These are phyloP conservation scores for Megathymus violae DNA, from an alignment of 1,140 invertebrate genomes.

Conservation along the genomic window DNA sequence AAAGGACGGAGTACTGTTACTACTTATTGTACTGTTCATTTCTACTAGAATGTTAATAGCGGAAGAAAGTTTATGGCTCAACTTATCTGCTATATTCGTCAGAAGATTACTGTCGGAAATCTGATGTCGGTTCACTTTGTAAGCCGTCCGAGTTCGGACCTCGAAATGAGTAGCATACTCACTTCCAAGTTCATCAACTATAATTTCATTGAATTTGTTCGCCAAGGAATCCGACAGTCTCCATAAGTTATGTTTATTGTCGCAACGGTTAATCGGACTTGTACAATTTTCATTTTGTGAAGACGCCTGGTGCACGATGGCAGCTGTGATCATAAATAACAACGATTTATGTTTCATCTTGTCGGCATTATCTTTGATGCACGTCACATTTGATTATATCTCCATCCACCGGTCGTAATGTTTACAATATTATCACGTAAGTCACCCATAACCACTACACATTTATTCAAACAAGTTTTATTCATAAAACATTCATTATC, in stretches of 20 bases:
- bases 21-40: slow-evolving; percentile 66
- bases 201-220: slow-evolving; percentile 68
- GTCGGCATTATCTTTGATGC: slow-evolving; percentile 58
- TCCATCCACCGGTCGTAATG: slow-evolving; percentile 18
- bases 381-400: slow-evolving; percentile 48
- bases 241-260: slow-evolving; percentile 64
- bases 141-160: slow-evolving; percentile 59
- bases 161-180: slow-evolving; percentile 71
- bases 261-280: slow-evolving; percentile 58
- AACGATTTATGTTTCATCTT: slow-evolving; percentile 72
- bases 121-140: slow-evolving; percentile 65
- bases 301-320: slow-evolving; percentile 41
- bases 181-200: slow-evolving; percentile 69
- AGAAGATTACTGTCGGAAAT: slow-evolving; percentile 59
- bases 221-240: slow-evolving; percentile 64
- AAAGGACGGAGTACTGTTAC: slow-evolving; percentile 70
- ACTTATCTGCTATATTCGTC: slow-evolving; percentile 64
- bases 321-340: slow-evolving; percentile 53
- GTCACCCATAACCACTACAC: slow-evolving; percentile 16
- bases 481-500: slow-evolving; percentile 3
- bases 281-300: slow-evolving; percentile 68
- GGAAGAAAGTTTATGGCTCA: slow-evolving; percentile 68
- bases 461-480: slow-evolving; percentile 11
- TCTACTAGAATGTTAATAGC: slow-evolving; percentile 69
- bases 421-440: slow-evolving; percentile 33